Base-by-base conservation (phyloP, 2,888 invertebrate genomes). In the Aproaerema taeniolella region DNA sequence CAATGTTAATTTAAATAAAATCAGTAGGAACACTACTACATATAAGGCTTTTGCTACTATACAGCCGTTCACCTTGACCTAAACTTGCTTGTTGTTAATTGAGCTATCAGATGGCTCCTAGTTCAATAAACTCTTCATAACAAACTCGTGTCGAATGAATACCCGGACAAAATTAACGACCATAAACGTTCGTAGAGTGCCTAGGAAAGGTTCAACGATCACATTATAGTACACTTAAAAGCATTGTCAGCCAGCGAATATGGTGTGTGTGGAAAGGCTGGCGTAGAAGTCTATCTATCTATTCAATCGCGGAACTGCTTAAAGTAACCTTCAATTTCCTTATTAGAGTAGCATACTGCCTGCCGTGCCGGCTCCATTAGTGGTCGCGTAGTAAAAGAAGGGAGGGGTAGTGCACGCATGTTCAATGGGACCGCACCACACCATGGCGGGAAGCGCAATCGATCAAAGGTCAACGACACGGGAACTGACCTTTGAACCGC, bases 401-500 rank as follows among this genome's bases (percentile, higher is more conserved):
- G 26, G 37, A 31, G 31, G 24, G 38, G 38, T 31, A 38, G 29
- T 28, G 13, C 31, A 39, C 35, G 43, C 39, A 39, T 67, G 63
- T 74, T 75, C 65, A 75, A 74, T 77, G 74, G 72, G 68, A 65
- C 61, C 64, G 47, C 61, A 69, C 69, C 67, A 67, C 66, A 67
- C 32, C 62, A 55, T 62, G 62, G 64, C 74, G 80, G 83, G 81
- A 81, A 81, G 68, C 68, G 61, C 70, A 74, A 83, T 85, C 83
- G 85, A 86, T 83, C 16, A n/a, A 69, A 61, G 85, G 76, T 85
- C 85, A 70, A 68, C 64, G 85, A 68, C 83, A 76, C 78, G 70
- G 72, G 73, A 79, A 79, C 76, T 83, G 80, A 86, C 83, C 85
- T 83, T 82, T 82, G 75, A 68, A 69, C 71, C 60, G 50, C 66